Evolutionary conservation across 2,888 invertebrate species (phyloP), one percentile per base, ranked within the genome.

Genomic region (Steromphala cineraria): DNA sequence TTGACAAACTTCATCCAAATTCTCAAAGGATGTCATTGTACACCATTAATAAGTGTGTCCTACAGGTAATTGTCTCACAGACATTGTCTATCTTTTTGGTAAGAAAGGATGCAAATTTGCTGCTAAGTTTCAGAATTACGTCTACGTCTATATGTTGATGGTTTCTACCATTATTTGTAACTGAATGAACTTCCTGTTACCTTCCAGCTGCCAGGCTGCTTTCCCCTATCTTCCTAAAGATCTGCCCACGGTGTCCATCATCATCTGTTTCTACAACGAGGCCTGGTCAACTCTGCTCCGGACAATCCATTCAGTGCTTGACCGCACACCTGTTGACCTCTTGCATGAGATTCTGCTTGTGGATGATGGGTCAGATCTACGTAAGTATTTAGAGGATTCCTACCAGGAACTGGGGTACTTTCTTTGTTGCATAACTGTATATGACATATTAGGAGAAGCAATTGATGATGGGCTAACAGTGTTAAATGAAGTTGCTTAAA

Each of bases 251-350:
- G 92, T 91, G 36, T 88, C 89, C 36, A 89, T 93, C 17, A 88
- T 93, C 28, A 89, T 93, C 53, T 91, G 91, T 78, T 93, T 93
- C 85, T 99, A 99, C 95, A 99, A 99, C 94, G 99, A 99, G 94
- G 99, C 99, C 0, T 99, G 99, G 98, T 97, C 98, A 0, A 98
- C 98, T 24, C 95, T 99, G 28, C 94, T 99, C 82, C 95, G 99
- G 76, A 98, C 99, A 0, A 98, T 99, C 0, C 98, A 99, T 94
- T 98, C 98, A 3, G 97, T 99, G 15, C 94, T 99, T 79, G 98
- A 99, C 93, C 95, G 98, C 86, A 98, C 99, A 0, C 99, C 99
- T 0, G 94, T 95, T 15, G 95, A 96, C 89, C 95, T 99, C 79
- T 96, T 99, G 89, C 96, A 97, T 89, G 98, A 98, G 93, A 96